Conservation (phyloP, 1,140 invertebrate genomes). For the Tenebrio molitor region DNA sequence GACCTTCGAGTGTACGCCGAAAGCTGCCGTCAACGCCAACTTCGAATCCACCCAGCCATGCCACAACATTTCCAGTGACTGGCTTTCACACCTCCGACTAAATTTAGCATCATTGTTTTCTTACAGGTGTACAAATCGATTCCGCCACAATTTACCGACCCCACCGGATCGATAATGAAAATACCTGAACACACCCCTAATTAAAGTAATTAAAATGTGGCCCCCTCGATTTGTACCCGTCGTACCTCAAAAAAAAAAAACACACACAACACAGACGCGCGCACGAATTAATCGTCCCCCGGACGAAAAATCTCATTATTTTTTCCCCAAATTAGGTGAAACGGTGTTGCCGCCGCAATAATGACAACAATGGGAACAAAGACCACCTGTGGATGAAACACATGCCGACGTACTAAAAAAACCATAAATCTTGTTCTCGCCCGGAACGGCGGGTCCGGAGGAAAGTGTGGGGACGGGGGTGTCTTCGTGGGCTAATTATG, state of each 20-base stretch:
- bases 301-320: slow-evolving; percentile 38
- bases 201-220: no score
- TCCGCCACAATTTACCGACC: not conserved
- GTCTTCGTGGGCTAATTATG: no score
- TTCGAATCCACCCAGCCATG: not conserved
- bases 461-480: not conserved
- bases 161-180: not conserved
- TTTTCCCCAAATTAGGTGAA: slow-evolving; percentile 40
- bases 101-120: slow-evolving; percentile 4
- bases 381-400: slow-evolving; percentile 33
- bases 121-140: slow-evolving; percentile 7
- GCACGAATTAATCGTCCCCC: not conserved
- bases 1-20: no score
- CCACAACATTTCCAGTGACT: not conserved
- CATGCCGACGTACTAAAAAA: slow-evolving; percentile 30
- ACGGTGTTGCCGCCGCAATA: slow-evolving; percentile 9
- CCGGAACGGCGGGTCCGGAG: not conserved
- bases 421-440: slow-evolving; percentile 29
- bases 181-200: not conserved
- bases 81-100: not conserved
- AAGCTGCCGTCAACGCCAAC: no score
- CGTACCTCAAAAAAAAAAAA: no score
- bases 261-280: no score
- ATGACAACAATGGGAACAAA: slow-evolving; percentile 34
- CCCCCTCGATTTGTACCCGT: no score